phyloP scores from a whole-genome alignment of 2,113 vertebrate genomes.

The Amphilophus citrinellus region DNA sequence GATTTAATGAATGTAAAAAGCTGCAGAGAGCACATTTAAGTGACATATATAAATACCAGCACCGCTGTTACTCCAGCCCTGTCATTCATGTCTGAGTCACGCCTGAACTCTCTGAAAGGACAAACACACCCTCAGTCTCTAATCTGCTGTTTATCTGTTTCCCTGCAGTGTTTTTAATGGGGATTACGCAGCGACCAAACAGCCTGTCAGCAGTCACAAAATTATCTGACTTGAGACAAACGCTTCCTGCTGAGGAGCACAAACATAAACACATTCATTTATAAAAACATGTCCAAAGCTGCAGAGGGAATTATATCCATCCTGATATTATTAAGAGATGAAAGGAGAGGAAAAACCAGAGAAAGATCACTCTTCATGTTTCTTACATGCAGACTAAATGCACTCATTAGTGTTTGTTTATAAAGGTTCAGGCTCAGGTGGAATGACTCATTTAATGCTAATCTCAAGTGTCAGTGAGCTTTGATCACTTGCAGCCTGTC shows the following conservation, averaged over 20 bases:
- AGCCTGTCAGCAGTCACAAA: conserved; percentile 20
- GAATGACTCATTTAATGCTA: background rate
- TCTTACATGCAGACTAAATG: background rate
- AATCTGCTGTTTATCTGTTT: conserved; percentile 43
- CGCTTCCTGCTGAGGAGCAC: conserved; percentile 15
- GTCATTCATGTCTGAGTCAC: conserved; percentile 20
- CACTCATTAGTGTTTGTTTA: background rate
- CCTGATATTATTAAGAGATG: background rate
- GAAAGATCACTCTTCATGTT: background rate
- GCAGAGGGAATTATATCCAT: background rate
- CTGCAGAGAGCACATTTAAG: background rate
- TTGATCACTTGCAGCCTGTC: background rate
- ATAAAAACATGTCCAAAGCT: background rate
- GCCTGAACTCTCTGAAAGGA: background rate
- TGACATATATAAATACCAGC: background rate
- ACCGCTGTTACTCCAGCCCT: background rate
- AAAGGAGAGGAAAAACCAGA: background rate
- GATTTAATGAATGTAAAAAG: background rate
- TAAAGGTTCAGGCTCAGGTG: background rate
- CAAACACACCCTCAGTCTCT: conserved; percentile 11
- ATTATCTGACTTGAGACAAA: conserved; percentile 13
- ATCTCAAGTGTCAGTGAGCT: conserved; percentile 4
- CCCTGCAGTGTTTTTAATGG: conserved; percentile 33
- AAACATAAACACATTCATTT: conserved; percentile 12
- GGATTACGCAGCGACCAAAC: conserved; percentile 21